These are phyloP conservation scores for Phymatocera aterrima DNA, from an alignment of 2,888 invertebrate genomes.

Conservation along the genomic window DNA sequence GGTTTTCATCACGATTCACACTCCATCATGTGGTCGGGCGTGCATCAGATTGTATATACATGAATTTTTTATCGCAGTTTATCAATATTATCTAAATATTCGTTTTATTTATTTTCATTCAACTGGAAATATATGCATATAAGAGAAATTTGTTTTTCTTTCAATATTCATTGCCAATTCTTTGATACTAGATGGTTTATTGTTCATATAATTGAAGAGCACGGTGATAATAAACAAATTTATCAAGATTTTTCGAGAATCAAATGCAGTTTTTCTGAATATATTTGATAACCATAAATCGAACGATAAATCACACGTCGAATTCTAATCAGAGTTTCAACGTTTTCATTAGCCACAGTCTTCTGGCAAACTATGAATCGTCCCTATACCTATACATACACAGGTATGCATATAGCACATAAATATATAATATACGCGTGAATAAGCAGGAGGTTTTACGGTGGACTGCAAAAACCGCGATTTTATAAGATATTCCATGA, in stretches of 20 bases:
- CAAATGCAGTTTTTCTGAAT: neutral
- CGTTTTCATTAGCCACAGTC: constrained; percentile 21
- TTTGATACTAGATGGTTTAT: too few relatives aligned
- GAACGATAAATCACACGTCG: neutral
- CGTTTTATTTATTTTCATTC: too few relatives aligned
- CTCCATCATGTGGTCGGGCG: neutral
- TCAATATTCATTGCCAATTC: too few relatives aligned
- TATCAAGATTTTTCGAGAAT: neutral
- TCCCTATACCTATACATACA: neutral
- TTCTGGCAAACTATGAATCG: neutral
- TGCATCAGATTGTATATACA: neutral
- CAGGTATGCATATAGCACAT: too few relatives aligned
- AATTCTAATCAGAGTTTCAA: neutral
- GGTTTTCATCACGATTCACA: neutral
- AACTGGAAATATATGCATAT: too few relatives aligned
- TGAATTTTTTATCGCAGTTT: neutral
- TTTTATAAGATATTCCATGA: neutral
- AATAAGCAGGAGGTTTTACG: neutral
- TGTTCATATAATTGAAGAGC: too few relatives aligned
- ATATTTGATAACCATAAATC: neutral
- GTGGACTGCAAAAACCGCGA: neutral
- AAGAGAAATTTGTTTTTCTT: too few relatives aligned
- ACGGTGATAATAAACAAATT: too few relatives aligned
- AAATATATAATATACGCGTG: neutral
- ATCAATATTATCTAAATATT: neutral